Evolutionary conservation across 2,113 vertebrate species (phyloP).

Genomic region (Anser cygnoides): DNA sequence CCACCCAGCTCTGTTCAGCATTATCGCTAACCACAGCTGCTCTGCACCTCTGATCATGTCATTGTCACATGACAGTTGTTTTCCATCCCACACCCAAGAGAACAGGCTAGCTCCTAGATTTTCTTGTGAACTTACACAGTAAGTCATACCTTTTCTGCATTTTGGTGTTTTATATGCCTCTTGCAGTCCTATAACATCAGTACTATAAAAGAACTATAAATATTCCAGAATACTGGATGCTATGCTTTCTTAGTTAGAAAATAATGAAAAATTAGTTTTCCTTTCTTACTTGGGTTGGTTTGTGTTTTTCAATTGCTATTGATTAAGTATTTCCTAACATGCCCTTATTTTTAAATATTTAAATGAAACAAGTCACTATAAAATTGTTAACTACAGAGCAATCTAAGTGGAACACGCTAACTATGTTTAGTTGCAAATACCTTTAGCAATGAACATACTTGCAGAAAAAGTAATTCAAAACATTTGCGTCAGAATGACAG

Average conservation of each 20-base stretch:
- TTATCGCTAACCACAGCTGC: background rate
- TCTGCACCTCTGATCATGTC: background rate
- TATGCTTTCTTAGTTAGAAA: constrained; percentile 38
- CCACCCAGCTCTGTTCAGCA: background rate
- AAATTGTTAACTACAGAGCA: constrained; percentile 36
- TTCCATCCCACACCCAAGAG: background rate
- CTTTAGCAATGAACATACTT: background rate
- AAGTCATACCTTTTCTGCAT: background rate
- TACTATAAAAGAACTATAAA: background rate
- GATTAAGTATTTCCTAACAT: constrained; percentile 41
- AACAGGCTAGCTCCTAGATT: fast-evolving
- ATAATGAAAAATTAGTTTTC: constrained; percentile 22
- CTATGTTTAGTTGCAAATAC: background rate
- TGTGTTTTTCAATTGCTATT: constrained; percentile 52
- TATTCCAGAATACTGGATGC: background rate
- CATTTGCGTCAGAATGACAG: background rate
- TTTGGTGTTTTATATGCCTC: background rate
- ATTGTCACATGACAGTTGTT: background rate
- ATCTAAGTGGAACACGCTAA: constrained; percentile 11
- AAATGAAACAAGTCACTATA: constrained; percentile 27
- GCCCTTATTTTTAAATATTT: background rate
- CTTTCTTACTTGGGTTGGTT: constrained; percentile 26
- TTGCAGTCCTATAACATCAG: background rate
- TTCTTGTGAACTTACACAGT: background rate
- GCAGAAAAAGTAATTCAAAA: background rate